Evolutionary conservation across 2,888 invertebrate species (phyloP).

Genomic region (Dorcus parallelipipedus): DNA sequence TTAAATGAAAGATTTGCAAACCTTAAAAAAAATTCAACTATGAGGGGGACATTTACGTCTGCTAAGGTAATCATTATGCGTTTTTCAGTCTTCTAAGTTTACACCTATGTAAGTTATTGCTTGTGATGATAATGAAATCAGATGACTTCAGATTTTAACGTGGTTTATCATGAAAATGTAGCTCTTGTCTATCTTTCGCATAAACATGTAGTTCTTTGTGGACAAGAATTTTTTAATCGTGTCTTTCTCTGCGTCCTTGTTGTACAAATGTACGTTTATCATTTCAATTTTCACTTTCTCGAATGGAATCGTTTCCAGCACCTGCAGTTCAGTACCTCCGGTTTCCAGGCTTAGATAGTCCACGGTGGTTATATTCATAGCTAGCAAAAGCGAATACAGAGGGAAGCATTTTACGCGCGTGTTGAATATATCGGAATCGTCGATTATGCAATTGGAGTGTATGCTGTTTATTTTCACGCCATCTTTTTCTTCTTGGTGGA

Average conservation of each 20-base stretch:
- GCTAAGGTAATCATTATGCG: constrained; percentile 18
- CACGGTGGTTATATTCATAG: constrained; percentile 66
- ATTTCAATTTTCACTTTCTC: constrained; percentile 49
- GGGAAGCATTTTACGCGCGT: constrained; percentile 83
- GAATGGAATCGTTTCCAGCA: constrained; percentile 59
- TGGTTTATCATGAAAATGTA: constrained; percentile 33
- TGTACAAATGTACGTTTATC: constrained; percentile 45
- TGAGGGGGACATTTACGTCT: background rate
- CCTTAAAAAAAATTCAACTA: background rate
- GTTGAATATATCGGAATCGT: constrained; percentile 59
- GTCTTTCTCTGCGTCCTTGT: constrained; percentile 40
- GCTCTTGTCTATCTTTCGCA: constrained; percentile 42
- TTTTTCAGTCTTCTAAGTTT: constrained; percentile 25
- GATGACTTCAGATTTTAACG: background rate
- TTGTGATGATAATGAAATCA: constrained; percentile 2
- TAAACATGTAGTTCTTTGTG: constrained; percentile 43
- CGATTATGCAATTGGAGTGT: constrained; percentile 54
- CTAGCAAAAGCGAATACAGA: constrained; percentile 74
- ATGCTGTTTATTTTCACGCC: constrained; percentile 50
- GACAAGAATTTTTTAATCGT: constrained; percentile 45
- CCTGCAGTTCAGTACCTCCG: constrained; percentile 52
- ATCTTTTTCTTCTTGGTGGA: constrained; percentile 50
- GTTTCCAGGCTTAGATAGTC: constrained; percentile 70
- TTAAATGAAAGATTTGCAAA: no score
- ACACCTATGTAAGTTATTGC: constrained; percentile 5